Conservation (phyloP, 2,113 vertebrate genomes). For the Pachyramphus minor region DNA sequence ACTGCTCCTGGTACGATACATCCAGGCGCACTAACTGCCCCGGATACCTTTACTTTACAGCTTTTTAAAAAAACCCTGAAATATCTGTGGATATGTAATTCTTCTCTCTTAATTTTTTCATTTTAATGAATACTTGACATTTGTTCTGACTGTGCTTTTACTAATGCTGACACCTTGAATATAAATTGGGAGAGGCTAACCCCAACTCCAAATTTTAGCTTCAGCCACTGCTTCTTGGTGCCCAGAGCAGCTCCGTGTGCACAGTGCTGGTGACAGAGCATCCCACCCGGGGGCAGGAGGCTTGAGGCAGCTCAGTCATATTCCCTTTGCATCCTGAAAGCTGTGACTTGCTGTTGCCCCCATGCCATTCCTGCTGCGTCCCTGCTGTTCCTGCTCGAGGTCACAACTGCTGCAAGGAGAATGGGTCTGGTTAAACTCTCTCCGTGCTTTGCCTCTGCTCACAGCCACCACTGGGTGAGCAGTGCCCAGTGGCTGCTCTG, state of each 20-base stretch:
- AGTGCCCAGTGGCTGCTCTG: background rate
- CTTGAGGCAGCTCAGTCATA: background rate
- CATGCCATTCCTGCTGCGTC: background rate
- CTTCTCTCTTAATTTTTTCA: conserved; percentile 32
- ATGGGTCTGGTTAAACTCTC: background rate
- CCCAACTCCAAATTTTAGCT: background rate
- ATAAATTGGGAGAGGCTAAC: background rate
- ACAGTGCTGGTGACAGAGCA: background rate
- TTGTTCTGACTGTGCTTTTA: conserved; percentile 55
- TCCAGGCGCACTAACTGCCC: conserved; percentile 78
- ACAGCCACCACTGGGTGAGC: fast-evolving
- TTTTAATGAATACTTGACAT: conserved; percentile 20
- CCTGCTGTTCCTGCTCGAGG: fast-evolving
- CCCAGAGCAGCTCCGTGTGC: background rate
- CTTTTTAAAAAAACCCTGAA: background rate
- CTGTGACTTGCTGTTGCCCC: background rate
- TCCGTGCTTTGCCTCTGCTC: background rate
- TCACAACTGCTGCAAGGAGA: background rate
- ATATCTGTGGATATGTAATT: conserved; percentile 69
- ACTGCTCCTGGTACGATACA: conserved; percentile 88
- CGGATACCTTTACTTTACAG: conserved; percentile 61
- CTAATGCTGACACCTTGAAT: conserved; percentile 29
- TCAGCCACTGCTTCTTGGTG: background rate
- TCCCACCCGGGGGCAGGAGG: background rate
- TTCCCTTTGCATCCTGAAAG: fast-evolving